Conservation (phyloP, 1,140 invertebrate genomes). For the Himalopsyche phryganea region DNA sequence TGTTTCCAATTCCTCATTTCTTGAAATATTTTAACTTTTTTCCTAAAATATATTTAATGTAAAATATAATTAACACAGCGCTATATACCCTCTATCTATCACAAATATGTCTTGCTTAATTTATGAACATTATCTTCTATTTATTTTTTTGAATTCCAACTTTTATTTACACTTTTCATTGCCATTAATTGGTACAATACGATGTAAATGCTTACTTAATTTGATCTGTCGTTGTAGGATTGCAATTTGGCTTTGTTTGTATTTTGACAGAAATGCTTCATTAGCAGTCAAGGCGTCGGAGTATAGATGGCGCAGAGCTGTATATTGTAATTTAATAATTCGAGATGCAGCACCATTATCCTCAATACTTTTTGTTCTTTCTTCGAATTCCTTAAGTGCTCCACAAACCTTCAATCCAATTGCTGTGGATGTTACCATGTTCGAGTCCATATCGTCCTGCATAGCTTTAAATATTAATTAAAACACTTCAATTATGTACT, state of each 20-base stretch:
- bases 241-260: slow-evolving; percentile 68
- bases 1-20: too few relatives aligned
- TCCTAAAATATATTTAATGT: too few relatives aligned
- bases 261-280: slow-evolving; percentile 68
- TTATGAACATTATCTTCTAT: too few relatives aligned
- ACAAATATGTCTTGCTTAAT: too few relatives aligned
- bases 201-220: slow-evolving; percentile 62
- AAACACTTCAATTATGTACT: slow-evolving; percentile 28
- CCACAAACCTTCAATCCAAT: slow-evolving; percentile 43
- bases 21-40: too few relatives aligned
- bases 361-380: slow-evolving; percentile 32
- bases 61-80: too few relatives aligned
- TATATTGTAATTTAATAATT: slow-evolving; percentile 52
- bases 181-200: too few relatives aligned
- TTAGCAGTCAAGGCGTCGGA: slow-evolving; percentile 68
- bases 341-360: slow-evolving; percentile 41
- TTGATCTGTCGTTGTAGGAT: slow-evolving; percentile 73
- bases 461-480: slow-evolving; percentile 43
- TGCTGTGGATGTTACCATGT: slow-evolving; percentile 39
- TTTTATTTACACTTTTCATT: too few relatives aligned
- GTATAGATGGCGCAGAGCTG: slow-evolving; percentile 46
- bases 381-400: slow-evolving; percentile 45
- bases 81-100: too few relatives aligned
- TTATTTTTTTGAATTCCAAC: too few relatives aligned
- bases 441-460: slow-evolving; percentile 54